These are phyloP conservation scores for Heliconius ismenius DNA, from an alignment of 2,888 invertebrate species.

Conservation along the genomic window DNA sequence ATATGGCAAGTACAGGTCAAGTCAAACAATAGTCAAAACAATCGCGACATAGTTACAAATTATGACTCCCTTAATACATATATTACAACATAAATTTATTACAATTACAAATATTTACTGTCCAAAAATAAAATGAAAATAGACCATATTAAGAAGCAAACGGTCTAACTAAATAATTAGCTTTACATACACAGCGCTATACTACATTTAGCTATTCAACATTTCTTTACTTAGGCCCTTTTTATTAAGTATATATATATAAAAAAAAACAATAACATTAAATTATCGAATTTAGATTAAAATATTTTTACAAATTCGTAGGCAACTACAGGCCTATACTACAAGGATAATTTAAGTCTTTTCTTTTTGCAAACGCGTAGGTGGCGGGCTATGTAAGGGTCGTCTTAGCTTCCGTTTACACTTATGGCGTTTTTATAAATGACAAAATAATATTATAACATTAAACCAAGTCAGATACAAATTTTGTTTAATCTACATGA, in stretches of 20 bases:
- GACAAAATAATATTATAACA: neutral
- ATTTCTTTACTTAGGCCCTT: conserved; percentile 11
- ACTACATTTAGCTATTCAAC: neutral
- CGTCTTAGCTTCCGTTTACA: no score
- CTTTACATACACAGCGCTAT: neutral
- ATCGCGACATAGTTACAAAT: neutral
- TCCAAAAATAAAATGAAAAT: neutral
- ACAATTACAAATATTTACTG: conserved; percentile 7
- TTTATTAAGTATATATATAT: neutral
- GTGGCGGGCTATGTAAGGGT: neutral
- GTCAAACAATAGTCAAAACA: conserved; percentile 4
- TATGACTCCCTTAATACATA: neutral
- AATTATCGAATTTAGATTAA: conserved; percentile 5
- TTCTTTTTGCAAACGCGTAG: neutral
- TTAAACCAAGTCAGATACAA: neutral
- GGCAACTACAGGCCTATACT: neutral
- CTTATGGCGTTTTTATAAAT: no score
- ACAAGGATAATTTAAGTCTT: neutral
- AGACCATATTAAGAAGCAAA: neutral
- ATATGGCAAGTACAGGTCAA: conserved; percentile 13
- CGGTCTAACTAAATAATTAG: neutral
- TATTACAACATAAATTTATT: conserved; percentile 1
- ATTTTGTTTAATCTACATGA: no score
- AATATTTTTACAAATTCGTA: neutral
- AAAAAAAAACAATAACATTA: neutral